Evolutionary conservation across 1,140 invertebrate genomes (phyloP).

Genomic region (Mamestra configurata): DNA sequence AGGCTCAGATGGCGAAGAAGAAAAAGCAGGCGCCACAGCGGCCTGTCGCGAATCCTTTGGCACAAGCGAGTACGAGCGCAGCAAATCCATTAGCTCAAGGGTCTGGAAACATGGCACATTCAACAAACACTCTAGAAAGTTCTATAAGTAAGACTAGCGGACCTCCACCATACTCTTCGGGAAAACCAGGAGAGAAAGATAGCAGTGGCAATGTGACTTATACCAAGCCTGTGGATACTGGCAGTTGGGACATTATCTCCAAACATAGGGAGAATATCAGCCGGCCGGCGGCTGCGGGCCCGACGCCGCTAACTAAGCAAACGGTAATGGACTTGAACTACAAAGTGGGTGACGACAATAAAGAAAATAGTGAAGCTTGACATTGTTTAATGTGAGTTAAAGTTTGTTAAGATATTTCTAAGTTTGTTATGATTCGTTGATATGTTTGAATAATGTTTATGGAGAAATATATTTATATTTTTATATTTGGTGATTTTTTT

Average conservation of each 20-base stretch:
- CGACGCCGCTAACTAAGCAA: constrained; percentile 54
- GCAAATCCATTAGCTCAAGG: not conserved
- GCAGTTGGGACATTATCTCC: constrained; percentile 85
- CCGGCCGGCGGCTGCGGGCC: constrained; percentile 52
- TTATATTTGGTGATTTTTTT: not conserved
- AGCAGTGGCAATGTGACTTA: constrained; percentile 71
- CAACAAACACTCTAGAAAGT: constrained; percentile 78
- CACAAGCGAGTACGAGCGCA: not conserved
- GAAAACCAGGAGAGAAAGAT: constrained; percentile 53
- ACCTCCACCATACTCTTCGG: constrained; percentile 75
- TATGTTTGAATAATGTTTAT: not conserved
- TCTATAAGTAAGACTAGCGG: constrained; percentile 77
- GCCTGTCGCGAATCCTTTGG: constrained; percentile 48
- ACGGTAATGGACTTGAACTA: constrained; percentile 72
- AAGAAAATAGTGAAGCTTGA: constrained; percentile 70
- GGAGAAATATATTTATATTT: constrained; percentile 34
- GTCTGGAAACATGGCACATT: constrained; percentile 14
- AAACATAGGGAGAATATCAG: constrained; percentile 80
- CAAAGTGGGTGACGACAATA: constrained; percentile 59
- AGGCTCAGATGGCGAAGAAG: not conserved
- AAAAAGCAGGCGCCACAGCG: constrained; percentile 48
- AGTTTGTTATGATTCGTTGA: not conserved
- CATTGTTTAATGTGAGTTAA: not conserved
- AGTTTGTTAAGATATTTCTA: not conserved
- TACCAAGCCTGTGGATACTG: constrained; percentile 63